phyloP scores from a whole-genome alignment of 1,140 invertebrate species.

The Drosophila pandora region DNA sequence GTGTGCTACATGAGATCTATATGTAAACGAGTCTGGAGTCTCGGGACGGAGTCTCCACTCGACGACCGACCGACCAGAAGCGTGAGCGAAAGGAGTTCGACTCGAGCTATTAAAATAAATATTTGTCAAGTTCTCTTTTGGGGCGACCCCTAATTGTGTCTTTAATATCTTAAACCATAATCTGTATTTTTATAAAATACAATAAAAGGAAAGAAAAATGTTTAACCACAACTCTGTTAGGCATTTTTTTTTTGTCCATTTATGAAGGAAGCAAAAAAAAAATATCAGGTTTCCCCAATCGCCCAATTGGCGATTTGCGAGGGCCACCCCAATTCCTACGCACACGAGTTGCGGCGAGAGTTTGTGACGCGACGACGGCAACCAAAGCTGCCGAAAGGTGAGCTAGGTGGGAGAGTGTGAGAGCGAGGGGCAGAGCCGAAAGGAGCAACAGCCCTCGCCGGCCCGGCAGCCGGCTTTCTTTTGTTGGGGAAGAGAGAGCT shows the following conservation, averaged over 20 bases:
- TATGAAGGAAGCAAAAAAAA: not conserved
- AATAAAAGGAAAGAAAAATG: not conserved
- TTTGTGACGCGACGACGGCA: conserved; percentile 41
- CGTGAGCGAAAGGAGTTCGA: conserved; percentile 43
- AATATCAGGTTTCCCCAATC: not conserved
- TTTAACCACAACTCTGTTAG: not conserved
- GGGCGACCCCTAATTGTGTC: conserved; percentile 15
- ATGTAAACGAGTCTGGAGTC: conserved; percentile 42
- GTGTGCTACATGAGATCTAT: conserved; percentile 4
- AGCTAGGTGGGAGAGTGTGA: conserved; percentile 15
- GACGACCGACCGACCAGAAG: not conserved
- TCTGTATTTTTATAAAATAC: too few relatives aligned
- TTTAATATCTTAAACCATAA: not conserved
- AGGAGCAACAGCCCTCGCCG: conserved; percentile 71
- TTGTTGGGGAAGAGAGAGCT: conserved; percentile 7
- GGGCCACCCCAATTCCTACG: conserved; percentile 38
- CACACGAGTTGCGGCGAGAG: conserved; percentile 34
- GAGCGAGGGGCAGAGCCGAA: not conserved
- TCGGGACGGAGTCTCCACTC: conserved; percentile 7
- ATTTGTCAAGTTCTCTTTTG: conserved; percentile 16
- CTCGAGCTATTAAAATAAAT: conserved; percentile 64
- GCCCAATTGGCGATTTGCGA: not conserved
- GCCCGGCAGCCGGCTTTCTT: conserved; percentile 53
- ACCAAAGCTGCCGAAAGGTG: conserved; percentile 40
- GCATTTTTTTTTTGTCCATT: not conserved